Conservation (phyloP, 2,113 vertebrate species). For the Brachyistius frenatus region DNA sequence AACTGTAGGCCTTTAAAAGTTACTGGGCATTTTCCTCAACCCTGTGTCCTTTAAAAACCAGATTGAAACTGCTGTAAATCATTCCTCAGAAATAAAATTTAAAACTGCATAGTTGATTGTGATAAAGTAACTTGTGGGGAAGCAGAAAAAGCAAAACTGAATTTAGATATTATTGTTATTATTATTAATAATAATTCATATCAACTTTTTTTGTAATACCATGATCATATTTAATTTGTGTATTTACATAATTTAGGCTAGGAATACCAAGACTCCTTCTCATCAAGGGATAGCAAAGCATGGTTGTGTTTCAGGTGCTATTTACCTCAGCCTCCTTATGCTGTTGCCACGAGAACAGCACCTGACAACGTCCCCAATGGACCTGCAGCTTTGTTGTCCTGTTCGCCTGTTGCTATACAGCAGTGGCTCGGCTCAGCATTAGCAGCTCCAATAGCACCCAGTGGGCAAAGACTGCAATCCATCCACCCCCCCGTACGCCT, state of each 20-base stretch:
- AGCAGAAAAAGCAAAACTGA: no score
- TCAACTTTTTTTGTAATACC: not conserved
- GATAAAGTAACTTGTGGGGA: no score
- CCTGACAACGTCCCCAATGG: slow-evolving; percentile 46
- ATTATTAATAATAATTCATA: no score
- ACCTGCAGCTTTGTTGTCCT: slow-evolving; percentile 44
- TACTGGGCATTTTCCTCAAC: no score
- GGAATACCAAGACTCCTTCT: not conserved
- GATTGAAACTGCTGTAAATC: no score
- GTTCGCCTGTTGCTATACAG: slow-evolving; percentile 52
- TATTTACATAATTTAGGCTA: not conserved
- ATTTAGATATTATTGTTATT: no score
- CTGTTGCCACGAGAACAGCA: slow-evolving; percentile 19
- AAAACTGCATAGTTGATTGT: no score
- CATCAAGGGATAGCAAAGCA: not conserved
- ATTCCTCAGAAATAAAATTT: no score
- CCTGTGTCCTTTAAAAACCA: no score
- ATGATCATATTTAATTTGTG: not conserved
- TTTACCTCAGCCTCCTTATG: not conserved
- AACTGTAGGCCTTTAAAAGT: not conserved
- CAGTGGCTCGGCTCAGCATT: slow-evolving; percentile 38
- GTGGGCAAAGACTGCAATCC: slow-evolving; percentile 11
- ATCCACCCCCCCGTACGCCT: not conserved
- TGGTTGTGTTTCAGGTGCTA: not conserved
- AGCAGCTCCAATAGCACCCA: slow-evolving; percentile 22